Evolutionary conservation across 2,888 invertebrate genomes (phyloP).

Genomic region (Coleophora deauratella): DNA sequence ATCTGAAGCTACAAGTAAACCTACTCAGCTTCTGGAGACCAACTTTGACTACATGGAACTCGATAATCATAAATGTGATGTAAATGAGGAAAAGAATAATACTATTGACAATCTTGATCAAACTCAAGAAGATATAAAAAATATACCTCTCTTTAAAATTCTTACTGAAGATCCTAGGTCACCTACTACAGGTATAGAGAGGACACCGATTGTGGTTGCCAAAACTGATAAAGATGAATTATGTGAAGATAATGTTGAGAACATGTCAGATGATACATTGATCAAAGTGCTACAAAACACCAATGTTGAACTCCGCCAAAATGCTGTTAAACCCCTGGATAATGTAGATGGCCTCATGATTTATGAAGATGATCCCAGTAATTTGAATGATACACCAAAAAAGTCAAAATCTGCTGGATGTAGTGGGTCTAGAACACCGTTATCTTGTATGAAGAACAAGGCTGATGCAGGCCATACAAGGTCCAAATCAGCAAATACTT

Average conservation of each 20-base stretch:
- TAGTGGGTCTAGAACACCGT: constrained; percentile 56
- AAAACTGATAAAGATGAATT: constrained; percentile 31
- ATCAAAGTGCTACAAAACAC: constrained; percentile 57
- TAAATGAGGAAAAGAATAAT: constrained; percentile 26
- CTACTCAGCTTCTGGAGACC: constrained; percentile 70
- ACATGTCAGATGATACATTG: constrained; percentile 63
- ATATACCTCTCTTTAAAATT: constrained; percentile 38
- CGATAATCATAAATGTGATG: constrained; percentile 33
- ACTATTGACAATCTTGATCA: constrained; percentile 12
- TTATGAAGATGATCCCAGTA: constrained; percentile 69
- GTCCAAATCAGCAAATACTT: constrained; percentile 60
- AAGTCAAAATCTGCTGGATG: constrained; percentile 45
- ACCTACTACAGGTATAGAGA: constrained; percentile 60
- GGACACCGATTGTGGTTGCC: constrained; percentile 61
- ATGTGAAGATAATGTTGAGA: constrained; percentile 49
- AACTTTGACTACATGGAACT: constrained; percentile 75
- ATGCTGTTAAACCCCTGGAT: constrained; percentile 27
- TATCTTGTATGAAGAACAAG: constrained; percentile 69
- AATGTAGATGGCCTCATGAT: constrained; percentile 68
- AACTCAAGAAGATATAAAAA: constrained; percentile 18
- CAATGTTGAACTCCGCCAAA: constrained; percentile 44
- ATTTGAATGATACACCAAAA: constrained; percentile 43
- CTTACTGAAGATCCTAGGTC: constrained; percentile 61
- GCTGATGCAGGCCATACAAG: constrained; percentile 44
- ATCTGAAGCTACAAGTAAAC: constrained; percentile 39